phyloP scores from a whole-genome alignment of 2,797 vertebrate genomes.

The Ctenosaura bakeri region DNA sequence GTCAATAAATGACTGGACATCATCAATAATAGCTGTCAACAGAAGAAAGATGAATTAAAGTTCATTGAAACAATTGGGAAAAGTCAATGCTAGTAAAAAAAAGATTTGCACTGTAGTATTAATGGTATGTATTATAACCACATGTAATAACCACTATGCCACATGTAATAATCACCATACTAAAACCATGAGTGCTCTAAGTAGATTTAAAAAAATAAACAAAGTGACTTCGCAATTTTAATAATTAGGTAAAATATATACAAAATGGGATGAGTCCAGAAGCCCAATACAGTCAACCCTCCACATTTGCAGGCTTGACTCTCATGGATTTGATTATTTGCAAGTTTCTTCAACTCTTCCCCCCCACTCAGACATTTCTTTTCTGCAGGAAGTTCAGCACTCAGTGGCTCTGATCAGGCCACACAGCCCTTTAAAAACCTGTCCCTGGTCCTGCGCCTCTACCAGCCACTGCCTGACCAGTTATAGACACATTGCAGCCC shows the following conservation, averaged over 20 bases:
- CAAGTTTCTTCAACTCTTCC: too few species aligned
- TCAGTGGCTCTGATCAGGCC: too few species aligned
- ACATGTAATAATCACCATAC: neutral
- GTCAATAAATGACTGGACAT: constrained; percentile 84
- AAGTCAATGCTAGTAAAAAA: constrained; percentile 19
- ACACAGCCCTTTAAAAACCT: too few species aligned
- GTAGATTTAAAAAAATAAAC: neutral
- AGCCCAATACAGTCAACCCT: too few species aligned
- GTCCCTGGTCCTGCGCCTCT: too few species aligned
- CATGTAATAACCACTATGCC: neutral
- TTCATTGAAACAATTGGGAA: constrained; percentile 13
- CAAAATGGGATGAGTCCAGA: neutral
- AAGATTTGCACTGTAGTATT: neutral
- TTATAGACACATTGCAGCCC: too few species aligned
- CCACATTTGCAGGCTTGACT: too few species aligned
- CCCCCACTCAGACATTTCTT: too few species aligned
- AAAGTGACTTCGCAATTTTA: neutral
- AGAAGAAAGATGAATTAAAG: constrained; percentile 55
- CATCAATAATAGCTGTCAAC: constrained; percentile 85
- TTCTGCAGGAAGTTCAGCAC: too few species aligned
- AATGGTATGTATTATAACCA: neutral
- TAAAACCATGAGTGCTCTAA: neutral
- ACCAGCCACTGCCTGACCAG: too few species aligned
- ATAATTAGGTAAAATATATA: neutral
- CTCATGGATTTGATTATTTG: too few species aligned